Percentiles rank a stretch among this genome's conserved stretches.
These are phyloP conservation scores for Scelioninae gen. 1 DNA, from an alignment of 2,888 invertebrate genomes.

Conservation along the genomic window DNA sequence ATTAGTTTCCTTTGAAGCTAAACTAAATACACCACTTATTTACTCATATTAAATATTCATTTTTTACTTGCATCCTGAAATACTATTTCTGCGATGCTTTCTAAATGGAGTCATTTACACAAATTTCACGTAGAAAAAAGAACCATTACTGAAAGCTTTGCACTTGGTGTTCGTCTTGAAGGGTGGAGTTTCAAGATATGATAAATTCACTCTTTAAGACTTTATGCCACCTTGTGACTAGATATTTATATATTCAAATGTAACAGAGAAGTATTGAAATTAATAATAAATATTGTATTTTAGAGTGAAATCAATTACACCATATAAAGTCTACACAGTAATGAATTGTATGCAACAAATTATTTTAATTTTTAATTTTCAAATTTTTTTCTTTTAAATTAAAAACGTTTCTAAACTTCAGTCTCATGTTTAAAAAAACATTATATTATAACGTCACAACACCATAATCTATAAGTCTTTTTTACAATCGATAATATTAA, in stretches of 20 bases:
- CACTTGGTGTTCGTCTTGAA: slow-evolving; percentile 19
- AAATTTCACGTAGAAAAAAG: slow-evolving; percentile 32
- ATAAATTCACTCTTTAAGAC: slow-evolving; percentile 4
- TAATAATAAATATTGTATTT: not conserved
- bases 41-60: slow-evolving; percentile 1
- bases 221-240: slow-evolving; percentile 5
- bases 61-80: not conserved
- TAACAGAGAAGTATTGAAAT: not conserved
- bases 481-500: too few species aligned
- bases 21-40: not conserved
- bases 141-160: slow-evolving; percentile 22
- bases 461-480: too few species aligned
- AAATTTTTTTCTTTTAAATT: too few species aligned
- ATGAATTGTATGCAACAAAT: too few species aligned
- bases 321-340: too few species aligned
- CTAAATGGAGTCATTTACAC: slow-evolving; percentile 25
- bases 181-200: slow-evolving; percentile 7
- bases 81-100: slow-evolving; percentile 14
- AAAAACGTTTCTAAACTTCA: too few species aligned
- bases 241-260: not conserved
- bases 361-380: too few species aligned
- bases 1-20: too few species aligned
- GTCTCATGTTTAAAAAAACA: too few species aligned
- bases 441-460: too few species aligned
- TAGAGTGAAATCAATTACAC: too few species aligned